A percentile compares a stretch with the other conserved stretches of the same genome.
These are phyloP conservation scores for Musca domestica DNA, from an alignment of 1,140 invertebrate species.

Conservation along the genomic window DNA sequence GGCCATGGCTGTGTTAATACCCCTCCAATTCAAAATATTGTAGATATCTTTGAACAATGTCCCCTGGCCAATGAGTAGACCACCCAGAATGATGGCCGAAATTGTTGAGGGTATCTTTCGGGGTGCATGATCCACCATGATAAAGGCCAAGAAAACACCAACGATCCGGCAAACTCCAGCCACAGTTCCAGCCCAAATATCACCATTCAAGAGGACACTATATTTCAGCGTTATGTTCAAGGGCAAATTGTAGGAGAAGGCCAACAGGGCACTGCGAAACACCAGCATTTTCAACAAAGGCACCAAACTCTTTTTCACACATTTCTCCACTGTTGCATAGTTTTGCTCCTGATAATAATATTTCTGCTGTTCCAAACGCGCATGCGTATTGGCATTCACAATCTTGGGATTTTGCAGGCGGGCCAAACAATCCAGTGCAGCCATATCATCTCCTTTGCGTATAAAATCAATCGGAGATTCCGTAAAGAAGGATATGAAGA, in stretches of 20 bases:
- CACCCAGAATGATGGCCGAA: slow-evolving; percentile 34
- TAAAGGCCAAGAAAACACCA: slow-evolving; percentile 31
- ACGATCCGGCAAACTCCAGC: slow-evolving; percentile 33
- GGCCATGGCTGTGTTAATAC: slow-evolving; percentile 31
- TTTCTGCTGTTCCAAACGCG: slow-evolving; percentile 33
- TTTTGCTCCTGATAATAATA: slow-evolving; percentile 33
- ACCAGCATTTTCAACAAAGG: slow-evolving; percentile 39
- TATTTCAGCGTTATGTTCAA: neutral
- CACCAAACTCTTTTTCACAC: slow-evolving; percentile 27
- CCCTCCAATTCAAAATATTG: slow-evolving; percentile 5
- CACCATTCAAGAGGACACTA: neutral
- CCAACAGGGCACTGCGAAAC: slow-evolving; percentile 31
- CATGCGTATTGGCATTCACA: slow-evolving; percentile 22
- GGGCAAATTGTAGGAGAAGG: slow-evolving; percentile 33
- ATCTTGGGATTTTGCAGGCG: slow-evolving; percentile 19
- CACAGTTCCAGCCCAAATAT: slow-evolving; percentile 32
- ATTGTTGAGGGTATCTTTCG: slow-evolving; percentile 32
- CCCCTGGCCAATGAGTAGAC: slow-evolving; percentile 33
- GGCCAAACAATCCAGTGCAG: slow-evolving; percentile 28
- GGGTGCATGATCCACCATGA: slow-evolving; percentile 33
- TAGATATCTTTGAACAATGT: slow-evolving; percentile 30
- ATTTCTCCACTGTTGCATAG: slow-evolving; percentile 24
- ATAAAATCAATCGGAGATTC: slow-evolving; percentile 42
- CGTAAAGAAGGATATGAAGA: slow-evolving; percentile 15
- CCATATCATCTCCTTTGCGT: slow-evolving; percentile 36